Evolutionary conservation across 2,113 vertebrate species (phyloP), one percentile per base, ranked within the genome.

Genomic region (Anolis sagrei): DNA sequence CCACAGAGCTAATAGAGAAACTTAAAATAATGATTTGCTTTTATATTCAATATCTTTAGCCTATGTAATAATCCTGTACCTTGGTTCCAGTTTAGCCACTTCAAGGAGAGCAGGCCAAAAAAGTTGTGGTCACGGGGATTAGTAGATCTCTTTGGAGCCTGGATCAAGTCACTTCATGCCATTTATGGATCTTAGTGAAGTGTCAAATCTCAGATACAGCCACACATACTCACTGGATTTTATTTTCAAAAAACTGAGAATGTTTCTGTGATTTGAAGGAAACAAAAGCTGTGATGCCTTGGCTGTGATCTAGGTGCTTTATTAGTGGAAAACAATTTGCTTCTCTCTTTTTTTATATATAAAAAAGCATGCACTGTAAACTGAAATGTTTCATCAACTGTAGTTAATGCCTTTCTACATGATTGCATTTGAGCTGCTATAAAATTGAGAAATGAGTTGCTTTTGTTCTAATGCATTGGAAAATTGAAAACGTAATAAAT

Each of bases 181-280:
- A 3, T 82, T 34, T 76, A 81, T 88, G 93, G 85, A 83, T 66
- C 25, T 44, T 70, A 84, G 23, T 70, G 9, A 74, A 64, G 44
- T 82, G 83, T 90, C 2, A 29, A 64, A 90, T 86, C 29, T 3
- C 2, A 23, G 27, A 91, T 73, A 8, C 81, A 84, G 49, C 70
- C 72, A 91, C 87, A 84, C 3, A 44, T 62, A 68, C 88, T 29
- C 54, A 58, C 18, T 1, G 54, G 54, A 32, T 86, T 92, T 25
- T 77, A 69, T 75, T 94, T 93, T 89, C 62, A 89, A 91, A 89
- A 91, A 88, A 94, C 89, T 88, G 9, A 81, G 79, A 68, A 34
- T 44, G 25, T 72, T 10, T 62, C 91, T 84, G 54, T 86, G 34
- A 82, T 79, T 91, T 10, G 1, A 85, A 77, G 80, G 68, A 86